A percentile compares a stretch with the other conserved stretches of the same genome.
phyloP scores from a whole-genome alignment of 2,888 invertebrate genomes.

The Cerastoderma edule region DNA sequence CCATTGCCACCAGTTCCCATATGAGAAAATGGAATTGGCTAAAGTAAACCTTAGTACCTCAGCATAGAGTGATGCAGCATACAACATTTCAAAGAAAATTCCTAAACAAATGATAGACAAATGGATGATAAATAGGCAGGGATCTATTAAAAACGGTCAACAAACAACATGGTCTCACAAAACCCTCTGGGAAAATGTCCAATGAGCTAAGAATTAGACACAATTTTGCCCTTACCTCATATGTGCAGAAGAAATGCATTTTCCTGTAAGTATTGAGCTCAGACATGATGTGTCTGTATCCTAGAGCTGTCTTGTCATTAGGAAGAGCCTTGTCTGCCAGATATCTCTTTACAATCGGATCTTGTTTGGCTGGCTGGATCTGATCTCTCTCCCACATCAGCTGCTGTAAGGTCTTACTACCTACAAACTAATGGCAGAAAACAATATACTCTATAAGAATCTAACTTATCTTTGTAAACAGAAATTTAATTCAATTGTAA shows the following conservation, averaged over 20 bases:
- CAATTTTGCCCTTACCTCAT: slow-evolving; percentile 40
- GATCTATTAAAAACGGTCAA: no score
- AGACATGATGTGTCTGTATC: slow-evolving; percentile 45
- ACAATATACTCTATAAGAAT: no score
- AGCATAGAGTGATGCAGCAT: no score
- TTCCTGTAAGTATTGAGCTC: slow-evolving; percentile 60
- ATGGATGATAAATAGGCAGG: no score
- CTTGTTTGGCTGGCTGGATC: slow-evolving; percentile 44
- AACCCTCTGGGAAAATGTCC: not conserved
- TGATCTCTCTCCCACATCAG: slow-evolving; percentile 63
- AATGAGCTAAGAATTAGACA: not conserved
- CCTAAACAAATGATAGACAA: no score
- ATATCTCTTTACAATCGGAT: slow-evolving; percentile 47
- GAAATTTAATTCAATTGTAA: no score
- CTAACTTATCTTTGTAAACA: no score
- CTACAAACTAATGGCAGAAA: no score
- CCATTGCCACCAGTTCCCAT: no score
- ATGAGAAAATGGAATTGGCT: no score
- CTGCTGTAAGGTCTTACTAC: slow-evolving; percentile 63
- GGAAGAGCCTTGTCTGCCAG: slow-evolving; percentile 41
- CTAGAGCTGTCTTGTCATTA: slow-evolving; percentile 33
- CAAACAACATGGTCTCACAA: not conserved
- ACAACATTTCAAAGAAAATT: no score
- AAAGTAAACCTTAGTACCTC: no score
- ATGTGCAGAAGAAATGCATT: slow-evolving; percentile 43